phyloP scores from a whole-genome alignment of 2,113 vertebrate species.

The Agelaius tricolor region DNA sequence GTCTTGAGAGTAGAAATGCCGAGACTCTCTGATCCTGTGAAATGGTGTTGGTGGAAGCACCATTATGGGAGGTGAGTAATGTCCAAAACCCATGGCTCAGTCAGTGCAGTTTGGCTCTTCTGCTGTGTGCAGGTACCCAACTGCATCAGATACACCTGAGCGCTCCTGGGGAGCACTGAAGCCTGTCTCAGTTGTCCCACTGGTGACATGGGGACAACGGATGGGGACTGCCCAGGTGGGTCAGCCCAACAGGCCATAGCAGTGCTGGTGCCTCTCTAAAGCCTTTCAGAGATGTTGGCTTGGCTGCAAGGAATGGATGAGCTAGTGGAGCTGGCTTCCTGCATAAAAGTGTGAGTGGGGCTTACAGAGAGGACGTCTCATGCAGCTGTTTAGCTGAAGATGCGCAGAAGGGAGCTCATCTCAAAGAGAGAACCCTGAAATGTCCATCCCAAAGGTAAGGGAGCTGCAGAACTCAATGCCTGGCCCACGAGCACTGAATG shows the following conservation, averaged over 20 bases:
- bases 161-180: background rate
- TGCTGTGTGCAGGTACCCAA: background rate
- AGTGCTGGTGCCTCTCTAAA: background rate
- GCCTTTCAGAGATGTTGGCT: background rate
- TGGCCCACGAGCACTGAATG: background rate
- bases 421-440: background rate
- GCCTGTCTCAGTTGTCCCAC: accelerated
- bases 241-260: background rate
- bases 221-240: background rate
- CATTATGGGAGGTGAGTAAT: background rate
- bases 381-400: background rate
- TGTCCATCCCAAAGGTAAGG: background rate
- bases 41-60: background rate
- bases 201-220: background rate
- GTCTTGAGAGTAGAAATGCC: background rate
- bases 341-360: accelerated
- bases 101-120: background rate
- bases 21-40: background rate
- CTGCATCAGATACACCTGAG: background rate
- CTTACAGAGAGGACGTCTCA: background rate
- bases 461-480: background rate
- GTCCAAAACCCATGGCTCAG: background rate
- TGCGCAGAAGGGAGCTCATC: background rate
- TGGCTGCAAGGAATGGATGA: background rate
- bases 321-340: background rate